Base-by-base conservation (phyloP, 1,140 invertebrate genomes). In the Bilobella aurantiaca region DNA sequence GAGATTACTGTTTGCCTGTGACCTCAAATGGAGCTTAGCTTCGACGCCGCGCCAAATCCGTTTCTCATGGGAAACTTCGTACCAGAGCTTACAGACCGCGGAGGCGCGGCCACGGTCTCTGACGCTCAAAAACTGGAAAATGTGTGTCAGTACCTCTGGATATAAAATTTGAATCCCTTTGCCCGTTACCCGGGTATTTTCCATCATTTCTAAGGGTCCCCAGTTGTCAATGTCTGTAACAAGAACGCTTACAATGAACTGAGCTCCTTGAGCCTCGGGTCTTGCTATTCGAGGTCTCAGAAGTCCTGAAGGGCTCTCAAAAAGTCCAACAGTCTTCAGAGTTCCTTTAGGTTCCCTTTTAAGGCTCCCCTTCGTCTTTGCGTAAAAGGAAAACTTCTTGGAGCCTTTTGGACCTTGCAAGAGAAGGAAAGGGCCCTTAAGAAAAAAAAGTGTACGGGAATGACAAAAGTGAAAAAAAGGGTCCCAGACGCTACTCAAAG, bases 41-140 rank as follows among this genome's bases (percentile, higher is more conserved):
- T 93, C 90, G 2, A 93, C 90, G 42, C 90, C 90, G 68, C 90
- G 84, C 93, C 93, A 96, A 3, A 96, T 91, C 3, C 88, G 89
- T 66, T 91, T 87, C 72, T 90, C 85, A 75, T 96, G 94, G 14
- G 78, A 78, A 72, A 92, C 92, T 65, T 96, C 92, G 64, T 90
- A 78, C 93, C 93, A 96, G 27, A 87, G 80, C 21, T 83, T 81
- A 78, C 93, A 96, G 65, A 95, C 91, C 78, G 93, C 91, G 1
- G 92, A 90, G 1, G 87, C 92, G 29, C 90, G 79, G 0, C 93
- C 91, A 76, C 91, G 85, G 79, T 95, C 93, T 72, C 86, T 80
- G 3, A 95, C 90, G 14, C 91, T 87, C 71, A 96, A 80, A 77
- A 92, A 87, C 71, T 88, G 84, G 76, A 97, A 96, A 74, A 97